phyloP scores from a whole-genome alignment of 2,797 vertebrate genomes.

The Poecilia wingei region DNA sequence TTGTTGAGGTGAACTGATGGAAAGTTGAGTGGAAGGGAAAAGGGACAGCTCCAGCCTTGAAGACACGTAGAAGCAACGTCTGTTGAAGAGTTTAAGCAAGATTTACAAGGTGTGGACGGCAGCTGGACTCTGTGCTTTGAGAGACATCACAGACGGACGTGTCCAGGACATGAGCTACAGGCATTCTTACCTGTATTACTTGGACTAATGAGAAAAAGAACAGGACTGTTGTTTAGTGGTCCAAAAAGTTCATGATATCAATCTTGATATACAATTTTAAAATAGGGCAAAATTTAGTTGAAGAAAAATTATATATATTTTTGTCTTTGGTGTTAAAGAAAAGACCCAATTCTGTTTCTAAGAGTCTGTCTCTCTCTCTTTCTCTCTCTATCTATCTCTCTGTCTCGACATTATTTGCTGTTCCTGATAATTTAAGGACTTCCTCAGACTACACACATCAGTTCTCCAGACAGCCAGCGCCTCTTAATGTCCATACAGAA shows the following conservation, averaged over 20 bases:
- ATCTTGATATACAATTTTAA: neutral
- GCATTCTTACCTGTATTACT: neutral
- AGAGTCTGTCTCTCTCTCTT: neutral
- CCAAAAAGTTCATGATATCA: neutral
- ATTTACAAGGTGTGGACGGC: neutral
- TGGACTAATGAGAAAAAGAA: neutral
- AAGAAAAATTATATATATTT: neutral
- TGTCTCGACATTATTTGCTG: neutral
- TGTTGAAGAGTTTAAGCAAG: neutral
- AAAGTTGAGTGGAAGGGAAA: neutral
- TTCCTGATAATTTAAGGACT: constrained; percentile 31
- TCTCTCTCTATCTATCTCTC: neutral
- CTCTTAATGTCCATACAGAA: constrained; percentile 43
- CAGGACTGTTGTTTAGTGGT: neutral
- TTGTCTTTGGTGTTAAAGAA: neutral
- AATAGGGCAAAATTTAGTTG: neutral
- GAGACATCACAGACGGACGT: neutral
- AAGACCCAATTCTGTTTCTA: neutral
- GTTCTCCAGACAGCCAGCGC: constrained; percentile 47
- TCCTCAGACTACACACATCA: constrained; percentile 54
- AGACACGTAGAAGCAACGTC: neutral
- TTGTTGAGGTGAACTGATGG: neutral
- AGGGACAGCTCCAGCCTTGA: neutral
- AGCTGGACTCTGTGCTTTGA: neutral
- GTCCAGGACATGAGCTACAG: neutral